Evolutionary conservation across 1,140 invertebrate species (phyloP).

Genomic region (Dinothrombium tinctorium): DNA sequence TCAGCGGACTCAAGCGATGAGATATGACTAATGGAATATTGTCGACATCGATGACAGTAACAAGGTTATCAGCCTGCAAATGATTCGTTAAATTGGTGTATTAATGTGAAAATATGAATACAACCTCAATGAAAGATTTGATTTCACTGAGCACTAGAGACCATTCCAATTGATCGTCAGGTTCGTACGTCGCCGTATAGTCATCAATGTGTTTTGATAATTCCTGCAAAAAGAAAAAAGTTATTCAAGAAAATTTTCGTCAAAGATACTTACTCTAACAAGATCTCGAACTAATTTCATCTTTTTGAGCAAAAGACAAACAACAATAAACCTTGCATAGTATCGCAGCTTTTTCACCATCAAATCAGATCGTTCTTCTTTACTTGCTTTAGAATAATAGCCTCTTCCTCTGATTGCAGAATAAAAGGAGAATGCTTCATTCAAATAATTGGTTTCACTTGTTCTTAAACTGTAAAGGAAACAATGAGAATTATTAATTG

Average conservation of each 20-base stretch:
- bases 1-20: constrained; percentile 46
- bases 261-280: constrained; percentile 32
- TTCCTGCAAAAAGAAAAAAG: constrained; percentile 28
- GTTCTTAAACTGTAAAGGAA: constrained; percentile 53
- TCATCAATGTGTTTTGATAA: constrained; percentile 56
- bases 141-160: constrained; percentile 79
- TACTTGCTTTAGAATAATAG: constrained; percentile 78
- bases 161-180: constrained; percentile 91
- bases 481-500: no score
- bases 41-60: constrained; percentile 55
- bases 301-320: constrained; percentile 75
- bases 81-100: no score
- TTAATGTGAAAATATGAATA: no score
- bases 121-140: constrained; percentile 59
- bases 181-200: constrained; percentile 80
- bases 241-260: constrained; percentile 1
- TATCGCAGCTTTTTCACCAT: constrained; percentile 95
- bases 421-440: constrained; percentile 89
- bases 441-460: constrained; percentile 84
- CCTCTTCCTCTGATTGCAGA: constrained; percentile 73
- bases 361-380: constrained; percentile 77
- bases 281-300: constrained; percentile 80
- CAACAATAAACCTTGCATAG: constrained; percentile 88
- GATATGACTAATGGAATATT: constrained; percentile 19
- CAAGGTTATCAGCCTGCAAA: constrained; percentile 50